Conservation (phyloP, 2,888 invertebrate species). For the Callinectes sapidus region DNA sequence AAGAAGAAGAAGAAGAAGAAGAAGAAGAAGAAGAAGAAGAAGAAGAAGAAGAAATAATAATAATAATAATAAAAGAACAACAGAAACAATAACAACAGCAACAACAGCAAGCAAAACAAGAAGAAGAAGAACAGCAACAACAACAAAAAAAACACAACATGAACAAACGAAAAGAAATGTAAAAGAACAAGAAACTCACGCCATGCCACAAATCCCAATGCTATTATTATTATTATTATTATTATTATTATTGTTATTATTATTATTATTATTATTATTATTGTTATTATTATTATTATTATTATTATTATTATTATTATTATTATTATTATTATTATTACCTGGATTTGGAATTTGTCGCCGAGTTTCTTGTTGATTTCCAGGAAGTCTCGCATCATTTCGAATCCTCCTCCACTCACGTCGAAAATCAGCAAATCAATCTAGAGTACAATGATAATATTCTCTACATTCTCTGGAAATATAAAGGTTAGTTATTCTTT, state of each 20-base stretch:
- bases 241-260: too few species aligned
- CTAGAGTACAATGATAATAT: neutral
- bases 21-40: too few species aligned
- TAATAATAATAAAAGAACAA: too few species aligned
- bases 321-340: too few species aligned
- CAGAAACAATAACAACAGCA: too few species aligned
- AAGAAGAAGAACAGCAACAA: neutral
- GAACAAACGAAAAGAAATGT: neutral
- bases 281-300: too few species aligned
- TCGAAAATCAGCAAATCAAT: slow-evolving; percentile 45
- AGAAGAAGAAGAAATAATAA: too few species aligned
- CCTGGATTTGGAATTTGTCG: slow-evolving; percentile 12
- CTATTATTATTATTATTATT: too few species aligned
- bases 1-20: neutral
- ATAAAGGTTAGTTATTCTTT: too few species aligned
- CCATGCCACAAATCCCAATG: neutral
- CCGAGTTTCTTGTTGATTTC: neutral
- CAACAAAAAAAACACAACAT: neutral
- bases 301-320: too few species aligned
- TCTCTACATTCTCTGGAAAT: neutral
- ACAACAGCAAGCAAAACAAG: too few species aligned
- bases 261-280: too few species aligned
- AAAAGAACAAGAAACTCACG: neutral
- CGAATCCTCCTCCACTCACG: slow-evolving; percentile 36
- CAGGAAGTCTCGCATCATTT: slow-evolving; percentile 36